Conservation (phyloP, 2,113 vertebrate genomes). For the Pluvialis apricaria region DNA sequence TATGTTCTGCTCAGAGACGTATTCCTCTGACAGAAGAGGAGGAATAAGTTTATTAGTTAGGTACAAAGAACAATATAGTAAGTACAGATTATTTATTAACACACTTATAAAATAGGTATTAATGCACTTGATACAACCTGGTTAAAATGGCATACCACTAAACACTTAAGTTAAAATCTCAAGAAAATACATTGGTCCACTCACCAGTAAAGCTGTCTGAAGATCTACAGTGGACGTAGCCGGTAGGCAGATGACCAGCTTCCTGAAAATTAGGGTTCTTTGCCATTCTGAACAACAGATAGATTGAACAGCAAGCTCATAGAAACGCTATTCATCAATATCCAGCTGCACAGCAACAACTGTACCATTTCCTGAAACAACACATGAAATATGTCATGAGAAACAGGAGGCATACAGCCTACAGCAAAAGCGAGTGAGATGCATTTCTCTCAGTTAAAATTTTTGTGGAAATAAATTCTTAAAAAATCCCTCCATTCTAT, state of each 20-base stretch:
- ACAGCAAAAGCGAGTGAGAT: accelerated
- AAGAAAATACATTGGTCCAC: background rate
- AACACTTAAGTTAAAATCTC: background rate
- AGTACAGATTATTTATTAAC: background rate
- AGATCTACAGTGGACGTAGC: conserved; percentile 8
- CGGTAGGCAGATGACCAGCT: background rate
- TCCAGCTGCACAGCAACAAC: conserved; percentile 15
- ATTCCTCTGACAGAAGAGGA: background rate
- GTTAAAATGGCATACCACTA: background rate
- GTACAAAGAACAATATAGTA: background rate
- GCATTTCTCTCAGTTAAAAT: background rate
- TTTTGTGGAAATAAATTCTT: background rate
- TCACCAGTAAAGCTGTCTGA: conserved; percentile 47
- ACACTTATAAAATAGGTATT: background rate
- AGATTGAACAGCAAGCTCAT: background rate
- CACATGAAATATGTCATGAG: background rate
- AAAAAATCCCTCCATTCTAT: accelerated
- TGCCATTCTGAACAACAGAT: conserved; percentile 28
- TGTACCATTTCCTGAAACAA: conserved; percentile 55
- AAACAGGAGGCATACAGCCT: background rate
- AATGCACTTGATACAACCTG: background rate
- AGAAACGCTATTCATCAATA: background rate
- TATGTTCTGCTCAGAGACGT: accelerated
- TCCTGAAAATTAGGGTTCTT: conserved; percentile 65
- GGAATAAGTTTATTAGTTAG: background rate